phyloP scores from a whole-genome alignment of 2,113 vertebrate species.

The Loxodonta africana region DNA sequence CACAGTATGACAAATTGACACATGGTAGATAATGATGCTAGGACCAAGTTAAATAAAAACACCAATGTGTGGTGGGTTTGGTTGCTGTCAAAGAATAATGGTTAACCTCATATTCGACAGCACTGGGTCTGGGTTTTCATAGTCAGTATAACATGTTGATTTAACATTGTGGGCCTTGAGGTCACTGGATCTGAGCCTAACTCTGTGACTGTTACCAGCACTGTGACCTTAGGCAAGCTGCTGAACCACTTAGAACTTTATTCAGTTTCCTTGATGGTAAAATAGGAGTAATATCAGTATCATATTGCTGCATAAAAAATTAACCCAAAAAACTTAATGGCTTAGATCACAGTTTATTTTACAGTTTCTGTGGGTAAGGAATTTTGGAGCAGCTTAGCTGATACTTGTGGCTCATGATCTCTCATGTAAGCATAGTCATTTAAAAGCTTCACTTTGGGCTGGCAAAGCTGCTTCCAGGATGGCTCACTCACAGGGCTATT shows the following conservation, averaged over 20 bases:
- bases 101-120: not conserved
- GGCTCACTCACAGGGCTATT: no score
- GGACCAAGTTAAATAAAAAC: not conserved
- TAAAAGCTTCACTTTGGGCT: not conserved
- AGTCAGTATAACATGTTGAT: not conserved
- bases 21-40: not conserved
- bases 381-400: not conserved
- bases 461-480: not conserved
- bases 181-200: not conserved
- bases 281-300: not conserved
- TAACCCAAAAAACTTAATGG: not conserved
- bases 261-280: not conserved
- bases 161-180: not conserved
- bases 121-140: not conserved
- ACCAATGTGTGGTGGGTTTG: not conserved
- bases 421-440: not conserved
- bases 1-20: no score
- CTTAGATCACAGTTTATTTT: not conserved
- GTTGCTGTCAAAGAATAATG: conserved; percentile 1
- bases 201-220: not conserved
- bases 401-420: not conserved
- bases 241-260: not conserved
- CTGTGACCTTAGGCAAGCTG: not conserved
- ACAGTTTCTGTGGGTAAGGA: not conserved
- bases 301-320: not conserved